Evolutionary conservation across 2,113 vertebrate species (phyloP), one percentile per base, ranked within the genome.

Genomic region (Pituophis catenifer): DNA sequence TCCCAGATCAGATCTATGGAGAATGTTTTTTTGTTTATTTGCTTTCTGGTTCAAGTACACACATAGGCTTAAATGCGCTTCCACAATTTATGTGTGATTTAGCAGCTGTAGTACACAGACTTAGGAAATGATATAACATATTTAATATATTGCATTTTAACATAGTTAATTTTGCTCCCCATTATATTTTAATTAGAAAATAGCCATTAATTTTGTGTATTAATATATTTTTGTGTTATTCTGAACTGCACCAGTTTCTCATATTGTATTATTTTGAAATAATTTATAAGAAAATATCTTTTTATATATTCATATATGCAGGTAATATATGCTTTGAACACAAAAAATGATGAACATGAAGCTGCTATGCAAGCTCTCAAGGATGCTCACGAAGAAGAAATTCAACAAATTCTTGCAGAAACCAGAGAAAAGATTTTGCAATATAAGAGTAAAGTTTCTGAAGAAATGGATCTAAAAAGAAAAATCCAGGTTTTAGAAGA

Each of bases 281-380:
- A 91, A 54, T 89, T 91, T 91, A 24, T 38, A 3, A 65, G 89
- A 85, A 70, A 44, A 11, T 65, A 89, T 59, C 2, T 1, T 26
- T 13, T 89, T 94, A 6, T 94, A 96, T 93, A 17, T 90, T 95
- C 75, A 65, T 92, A n/a, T 92, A 91, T 92, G 29, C 97, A 99
- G 99, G 99, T 99, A 92, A 99, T 99, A 97, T 99, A 99, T 96
- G 99, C 99, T 85, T 98, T 99, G 95, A 99, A 99, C 97, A 99
- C 99, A n/a, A 99, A 99, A 97, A 99, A 99, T 89, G 99, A 99
- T 90, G 99, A 99, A 90, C 99, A 99, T 8, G 99, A 99, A 97
- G 99, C 99, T 91, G 98, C 99, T 95, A 98, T 99, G 94, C 98
- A 99, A 96, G 99, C 99, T n/a, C 98, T 99, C 96, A 99, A 99